phyloP scores from a whole-genome alignment of 1,140 invertebrate genomes.

The Drosophila auraria region DNA sequence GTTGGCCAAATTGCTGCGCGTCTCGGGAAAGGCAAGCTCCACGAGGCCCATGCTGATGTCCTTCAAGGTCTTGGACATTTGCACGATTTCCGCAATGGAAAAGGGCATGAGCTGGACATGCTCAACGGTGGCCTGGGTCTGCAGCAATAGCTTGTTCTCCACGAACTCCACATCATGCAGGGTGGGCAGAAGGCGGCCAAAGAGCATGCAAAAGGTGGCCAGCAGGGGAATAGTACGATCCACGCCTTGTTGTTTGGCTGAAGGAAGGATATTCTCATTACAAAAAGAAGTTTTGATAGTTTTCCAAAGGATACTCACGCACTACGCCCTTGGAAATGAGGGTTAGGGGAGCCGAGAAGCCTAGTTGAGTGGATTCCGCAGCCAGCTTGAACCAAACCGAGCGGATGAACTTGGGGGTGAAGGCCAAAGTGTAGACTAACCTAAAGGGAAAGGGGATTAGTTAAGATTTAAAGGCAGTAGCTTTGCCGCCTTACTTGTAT shows the following conservation, averaged over 20 bases:
- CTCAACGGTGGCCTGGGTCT: slow-evolving; percentile 36
- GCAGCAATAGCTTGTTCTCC: slow-evolving; percentile 82
- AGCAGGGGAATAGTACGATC: slow-evolving; percentile 91
- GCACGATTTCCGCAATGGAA: slow-evolving; percentile 86
- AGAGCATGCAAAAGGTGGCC: slow-evolving; percentile 94
- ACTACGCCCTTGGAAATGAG: slow-evolving; percentile 84
- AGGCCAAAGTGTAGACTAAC: slow-evolving; percentile 93
- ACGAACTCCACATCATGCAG: slow-evolving; percentile 95
- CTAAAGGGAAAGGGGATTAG: slow-evolving; percentile 85
- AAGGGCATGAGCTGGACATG: slow-evolving; percentile 83
- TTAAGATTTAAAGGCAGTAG: no score
- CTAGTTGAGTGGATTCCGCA: slow-evolving; percentile 85
- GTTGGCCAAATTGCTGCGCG: slow-evolving; percentile 86
- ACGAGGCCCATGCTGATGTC: slow-evolving; percentile 95
- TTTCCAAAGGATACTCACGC: slow-evolving; percentile 58
- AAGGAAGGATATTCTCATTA: not conserved
- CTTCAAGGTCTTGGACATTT: slow-evolving; percentile 89
- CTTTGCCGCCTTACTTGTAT: slow-evolving; percentile 86
- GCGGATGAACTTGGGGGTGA: slow-evolving; percentile 93
- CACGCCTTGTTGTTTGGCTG: slow-evolving; percentile 88
- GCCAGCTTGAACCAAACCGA: slow-evolving; percentile 90
- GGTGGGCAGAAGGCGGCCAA: slow-evolving; percentile 92
- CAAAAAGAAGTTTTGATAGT: not conserved
- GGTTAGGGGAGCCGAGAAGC: slow-evolving; percentile 77
- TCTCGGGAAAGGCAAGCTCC: slow-evolving; percentile 95